Conservation (phyloP, 2,888 invertebrate species). For the Synanthedon tipuliformis region DNA sequence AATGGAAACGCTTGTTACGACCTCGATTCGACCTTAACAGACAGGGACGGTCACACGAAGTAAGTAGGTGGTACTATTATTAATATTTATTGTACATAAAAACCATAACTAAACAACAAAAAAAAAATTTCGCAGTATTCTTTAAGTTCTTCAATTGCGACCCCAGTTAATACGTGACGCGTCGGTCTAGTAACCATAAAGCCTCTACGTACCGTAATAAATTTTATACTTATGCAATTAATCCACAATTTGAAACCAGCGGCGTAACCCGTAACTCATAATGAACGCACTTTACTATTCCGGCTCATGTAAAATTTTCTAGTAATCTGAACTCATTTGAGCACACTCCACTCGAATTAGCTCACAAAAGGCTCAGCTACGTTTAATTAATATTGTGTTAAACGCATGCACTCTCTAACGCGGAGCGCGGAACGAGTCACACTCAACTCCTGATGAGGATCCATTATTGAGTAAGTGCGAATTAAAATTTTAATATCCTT, state of each 20-base stretch:
- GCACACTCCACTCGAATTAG: constrained; percentile 3
- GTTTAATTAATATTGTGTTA: constrained; percentile 3
- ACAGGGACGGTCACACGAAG: no score
- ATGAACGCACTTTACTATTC: no score
- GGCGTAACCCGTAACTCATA: no score
- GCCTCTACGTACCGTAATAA: background rate
- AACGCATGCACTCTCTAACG: background rate
- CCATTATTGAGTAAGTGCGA: background rate
- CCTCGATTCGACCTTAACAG: no score
- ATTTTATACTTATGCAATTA: no score
- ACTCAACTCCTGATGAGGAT: background rate
- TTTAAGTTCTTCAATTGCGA: no score
- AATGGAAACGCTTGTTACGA: no score
- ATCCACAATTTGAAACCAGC: no score
- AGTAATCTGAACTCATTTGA: constrained; percentile 3
- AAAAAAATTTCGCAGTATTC: background rate
- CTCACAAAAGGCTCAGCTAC: constrained; percentile 4
- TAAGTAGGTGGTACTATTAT: no score
- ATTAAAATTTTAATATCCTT: background rate
- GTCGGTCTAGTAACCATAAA: background rate
- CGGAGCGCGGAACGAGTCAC: background rate
- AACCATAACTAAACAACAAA: no score
- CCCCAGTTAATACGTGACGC: background rate
- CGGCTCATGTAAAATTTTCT: no score
- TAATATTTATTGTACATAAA: no score